Conservation (phyloP, 2,797 vertebrate genomes). For the Hydrophis major region DNA sequence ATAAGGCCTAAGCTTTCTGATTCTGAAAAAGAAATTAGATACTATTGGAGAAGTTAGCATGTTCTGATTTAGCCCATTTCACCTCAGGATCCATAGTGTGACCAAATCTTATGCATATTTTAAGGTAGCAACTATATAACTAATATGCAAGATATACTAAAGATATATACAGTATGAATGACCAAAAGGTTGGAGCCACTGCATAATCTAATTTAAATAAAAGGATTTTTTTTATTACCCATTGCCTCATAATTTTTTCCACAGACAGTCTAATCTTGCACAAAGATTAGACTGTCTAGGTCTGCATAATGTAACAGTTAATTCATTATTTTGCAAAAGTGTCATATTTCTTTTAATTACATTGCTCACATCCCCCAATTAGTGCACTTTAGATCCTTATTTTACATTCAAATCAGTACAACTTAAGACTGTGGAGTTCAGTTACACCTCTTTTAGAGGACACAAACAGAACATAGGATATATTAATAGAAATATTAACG, state of each 20-base stretch:
- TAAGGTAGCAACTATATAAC: neutral
- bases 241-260: neutral
- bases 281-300: neutral
- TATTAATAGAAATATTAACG: neutral
- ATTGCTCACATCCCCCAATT: neutral
- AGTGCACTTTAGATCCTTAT: neutral
- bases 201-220: neutral
- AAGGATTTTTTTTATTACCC: neutral
- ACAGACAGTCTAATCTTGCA: neutral
- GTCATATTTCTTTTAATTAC: slow-evolving; percentile 6
- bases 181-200: neutral
- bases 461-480: neutral
- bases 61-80: neutral
- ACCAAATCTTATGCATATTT: neutral
- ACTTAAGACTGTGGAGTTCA: neutral
- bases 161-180: no score
- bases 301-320: slow-evolving; percentile 1
- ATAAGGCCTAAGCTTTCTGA: neutral
- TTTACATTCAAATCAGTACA: neutral
- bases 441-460: neutral
- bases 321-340: slow-evolving; percentile 19
- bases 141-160: neutral
- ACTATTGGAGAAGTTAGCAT: neutral
- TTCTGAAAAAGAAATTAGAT: neutral
- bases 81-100: neutral